These are phyloP conservation scores for Rhorus exstirpatorius DNA, from an alignment of 2,888 invertebrate genomes.

Conservation along the genomic window DNA sequence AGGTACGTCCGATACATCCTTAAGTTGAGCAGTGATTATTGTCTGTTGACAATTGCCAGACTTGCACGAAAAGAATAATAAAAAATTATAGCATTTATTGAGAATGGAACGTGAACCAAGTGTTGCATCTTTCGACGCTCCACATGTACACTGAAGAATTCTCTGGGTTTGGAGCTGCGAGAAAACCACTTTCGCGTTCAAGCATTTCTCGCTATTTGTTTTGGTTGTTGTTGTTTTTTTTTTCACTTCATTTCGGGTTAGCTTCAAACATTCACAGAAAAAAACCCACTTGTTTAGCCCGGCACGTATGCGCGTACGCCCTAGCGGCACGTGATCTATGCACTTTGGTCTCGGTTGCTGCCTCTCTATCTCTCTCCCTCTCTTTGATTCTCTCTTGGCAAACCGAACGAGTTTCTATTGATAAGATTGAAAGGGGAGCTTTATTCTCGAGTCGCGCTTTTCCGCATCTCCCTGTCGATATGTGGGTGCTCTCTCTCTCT, in stretches of 20 bases:
- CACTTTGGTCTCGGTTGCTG: conserved; percentile 19
- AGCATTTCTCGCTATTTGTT: conserved; percentile 26
- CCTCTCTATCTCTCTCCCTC: conserved; percentile 36
- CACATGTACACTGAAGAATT: conserved; percentile 3
- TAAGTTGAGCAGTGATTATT: too few relatives aligned
- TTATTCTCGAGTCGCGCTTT: conserved; percentile 66
- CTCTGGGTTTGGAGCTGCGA: background rate
- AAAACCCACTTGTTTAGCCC: conserved; percentile 72
- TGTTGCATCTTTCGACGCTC: conserved; percentile 27
- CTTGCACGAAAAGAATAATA: conserved; percentile 32
- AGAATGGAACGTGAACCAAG: conserved; percentile 39
- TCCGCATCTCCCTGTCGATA: conserved; percentile 55
- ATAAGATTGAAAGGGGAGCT: conserved; percentile 67
- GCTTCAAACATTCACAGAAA: conserved; percentile 77
- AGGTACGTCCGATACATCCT: too few relatives aligned
- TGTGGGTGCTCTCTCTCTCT: conserved; percentile 28
- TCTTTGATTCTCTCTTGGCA: conserved; percentile 32
- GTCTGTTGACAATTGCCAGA: conserved; percentile 38
- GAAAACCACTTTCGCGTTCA: conserved; percentile 31
- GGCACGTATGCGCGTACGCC: conserved; percentile 67
- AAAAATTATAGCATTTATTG: conserved; percentile 1
- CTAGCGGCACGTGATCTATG: conserved; percentile 63
- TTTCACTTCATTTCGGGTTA: conserved; percentile 41
- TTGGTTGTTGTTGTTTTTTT: conserved; percentile 11
- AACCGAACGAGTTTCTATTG: conserved; percentile 68